Conservation (phyloP, 1,140 invertebrate species). For the Megalopta genalis region DNA sequence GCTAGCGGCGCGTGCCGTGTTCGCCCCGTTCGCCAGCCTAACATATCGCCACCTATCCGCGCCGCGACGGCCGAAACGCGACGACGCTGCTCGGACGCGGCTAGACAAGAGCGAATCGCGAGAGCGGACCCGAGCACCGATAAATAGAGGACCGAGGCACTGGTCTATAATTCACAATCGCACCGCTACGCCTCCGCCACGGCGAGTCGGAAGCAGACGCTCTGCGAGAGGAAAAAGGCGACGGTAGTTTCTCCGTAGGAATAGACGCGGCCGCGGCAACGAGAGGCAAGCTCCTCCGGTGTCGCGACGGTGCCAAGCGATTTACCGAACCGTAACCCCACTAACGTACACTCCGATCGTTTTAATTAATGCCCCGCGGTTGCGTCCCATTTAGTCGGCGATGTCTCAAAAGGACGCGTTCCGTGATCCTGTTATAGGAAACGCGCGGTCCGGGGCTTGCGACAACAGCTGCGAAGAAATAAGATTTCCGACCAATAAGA, state of each 20-base stretch:
- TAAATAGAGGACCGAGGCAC: constrained; percentile 26
- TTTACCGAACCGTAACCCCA: constrained; percentile 70
- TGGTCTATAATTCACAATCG: constrained; percentile 53
- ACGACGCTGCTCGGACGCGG: too few relatives aligned
- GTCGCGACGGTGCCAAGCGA: constrained; percentile 66
- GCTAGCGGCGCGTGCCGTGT: background rate
- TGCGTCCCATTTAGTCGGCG: constrained; percentile 65
- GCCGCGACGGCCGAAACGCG: too few relatives aligned
- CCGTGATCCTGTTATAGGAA: too few relatives aligned
- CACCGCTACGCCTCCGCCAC: constrained; percentile 13
- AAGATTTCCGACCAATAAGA: too few relatives aligned
- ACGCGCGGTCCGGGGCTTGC: too few relatives aligned
- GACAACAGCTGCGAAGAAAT: too few relatives aligned
- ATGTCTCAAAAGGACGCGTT: constrained; percentile 59
- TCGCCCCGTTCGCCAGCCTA: too few relatives aligned
- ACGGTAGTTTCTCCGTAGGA: constrained; percentile 2
- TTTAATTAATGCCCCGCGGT: constrained; percentile 71
- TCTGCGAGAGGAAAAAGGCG: constrained; percentile 1
- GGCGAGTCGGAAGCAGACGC: background rate
- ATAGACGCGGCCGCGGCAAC: constrained; percentile 9
- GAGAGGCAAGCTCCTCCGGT: constrained; percentile 24
- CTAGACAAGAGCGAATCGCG: background rate
- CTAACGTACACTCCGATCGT: constrained; percentile 68
- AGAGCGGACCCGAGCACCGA: background rate
- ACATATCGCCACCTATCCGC: too few relatives aligned